phyloP scores from a whole-genome alignment of 2,797 vertebrate genomes.

The Gymnocypris eckloni region DNA sequence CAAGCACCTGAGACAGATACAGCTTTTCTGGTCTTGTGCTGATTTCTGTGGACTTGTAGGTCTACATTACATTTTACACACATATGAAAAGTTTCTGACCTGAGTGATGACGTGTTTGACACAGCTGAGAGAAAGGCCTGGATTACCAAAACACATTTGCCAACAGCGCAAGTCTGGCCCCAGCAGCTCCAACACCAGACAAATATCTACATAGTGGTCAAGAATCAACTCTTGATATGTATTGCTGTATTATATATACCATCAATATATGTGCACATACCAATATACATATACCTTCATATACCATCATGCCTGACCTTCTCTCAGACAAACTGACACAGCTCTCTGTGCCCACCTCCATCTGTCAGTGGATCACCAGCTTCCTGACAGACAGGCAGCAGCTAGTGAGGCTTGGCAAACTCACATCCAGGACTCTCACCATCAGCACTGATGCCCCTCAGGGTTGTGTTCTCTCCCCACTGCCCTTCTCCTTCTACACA shows the following conservation, averaged over 20 bases:
- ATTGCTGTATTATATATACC: neutral
- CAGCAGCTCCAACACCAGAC: conserved; percentile 86
- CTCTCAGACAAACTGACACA: too few relatives aligned
- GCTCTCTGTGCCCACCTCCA: too few relatives aligned
- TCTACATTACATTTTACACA: neutral
- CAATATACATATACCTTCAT: too few relatives aligned
- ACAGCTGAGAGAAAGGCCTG: conserved; percentile 76
- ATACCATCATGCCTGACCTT: too few relatives aligned
- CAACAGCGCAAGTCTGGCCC: conserved; percentile 83
- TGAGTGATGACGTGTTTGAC: conserved; percentile 84
- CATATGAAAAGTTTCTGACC: conserved; percentile 67
- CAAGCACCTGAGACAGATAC: conserved; percentile 78
- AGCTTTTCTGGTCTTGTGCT: neutral
- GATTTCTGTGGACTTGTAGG: neutral
- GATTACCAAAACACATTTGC: conserved; percentile 75
- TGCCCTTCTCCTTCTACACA: too few relatives aligned
- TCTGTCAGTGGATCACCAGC: too few relatives aligned
- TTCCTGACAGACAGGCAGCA: too few relatives aligned
- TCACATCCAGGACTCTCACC: too few relatives aligned
- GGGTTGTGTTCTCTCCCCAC: too few relatives aligned
- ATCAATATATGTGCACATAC: too few relatives aligned
- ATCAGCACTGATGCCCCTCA: too few relatives aligned
- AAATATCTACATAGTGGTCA: conserved; percentile 76
- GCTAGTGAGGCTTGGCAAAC: too few relatives aligned
- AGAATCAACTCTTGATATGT: conserved; percentile 43